A percentile compares a stretch with the other conserved stretches of the same genome.
These are phyloP conservation scores for Sphaeridia pumilis DNA, from an alignment of 2,888 invertebrate species.

Conservation along the genomic window DNA sequence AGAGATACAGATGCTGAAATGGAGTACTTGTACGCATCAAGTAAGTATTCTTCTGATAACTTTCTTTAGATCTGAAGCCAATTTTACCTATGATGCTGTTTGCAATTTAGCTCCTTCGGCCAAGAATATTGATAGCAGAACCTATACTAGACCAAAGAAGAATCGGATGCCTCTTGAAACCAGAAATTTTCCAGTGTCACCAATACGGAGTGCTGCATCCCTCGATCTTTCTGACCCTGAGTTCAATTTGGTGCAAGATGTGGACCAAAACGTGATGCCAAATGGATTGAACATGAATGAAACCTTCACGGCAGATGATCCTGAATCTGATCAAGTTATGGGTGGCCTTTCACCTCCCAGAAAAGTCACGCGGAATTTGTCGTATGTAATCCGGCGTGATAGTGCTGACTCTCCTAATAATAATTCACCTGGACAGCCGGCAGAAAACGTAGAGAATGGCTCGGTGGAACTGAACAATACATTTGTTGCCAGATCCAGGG, in stretches of 20 bases:
- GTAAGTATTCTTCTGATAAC: not conserved
- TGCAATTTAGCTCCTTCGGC: constrained; percentile 10
- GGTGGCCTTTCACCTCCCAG: constrained; percentile 9
- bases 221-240: not conserved
- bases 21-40: constrained; percentile 11
- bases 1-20: constrained; percentile 1
- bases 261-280: constrained; percentile 5
- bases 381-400: constrained; percentile 28
- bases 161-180: constrained; percentile 18
- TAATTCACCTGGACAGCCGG: constrained; percentile 14
- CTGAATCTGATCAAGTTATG: not conserved
- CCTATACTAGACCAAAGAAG: constrained; percentile 29
- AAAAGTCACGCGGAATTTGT: constrained; percentile 25
- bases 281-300: constrained; percentile 23
- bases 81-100: no score
- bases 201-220: constrained; percentile 7
- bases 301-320: constrained; percentile 19
- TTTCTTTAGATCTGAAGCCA: not conserved
- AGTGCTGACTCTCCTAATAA: constrained; percentile 23
- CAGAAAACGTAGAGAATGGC: constrained; percentile 4
- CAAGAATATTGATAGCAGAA: constrained; percentile 23
- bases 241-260: not conserved
- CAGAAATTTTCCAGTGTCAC: constrained; percentile 12
- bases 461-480: constrained; percentile 10
- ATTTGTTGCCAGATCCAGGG: constrained; percentile 6